Conservation (phyloP, 2,113 vertebrate species). For the Benitochromis conjunctus region DNA sequence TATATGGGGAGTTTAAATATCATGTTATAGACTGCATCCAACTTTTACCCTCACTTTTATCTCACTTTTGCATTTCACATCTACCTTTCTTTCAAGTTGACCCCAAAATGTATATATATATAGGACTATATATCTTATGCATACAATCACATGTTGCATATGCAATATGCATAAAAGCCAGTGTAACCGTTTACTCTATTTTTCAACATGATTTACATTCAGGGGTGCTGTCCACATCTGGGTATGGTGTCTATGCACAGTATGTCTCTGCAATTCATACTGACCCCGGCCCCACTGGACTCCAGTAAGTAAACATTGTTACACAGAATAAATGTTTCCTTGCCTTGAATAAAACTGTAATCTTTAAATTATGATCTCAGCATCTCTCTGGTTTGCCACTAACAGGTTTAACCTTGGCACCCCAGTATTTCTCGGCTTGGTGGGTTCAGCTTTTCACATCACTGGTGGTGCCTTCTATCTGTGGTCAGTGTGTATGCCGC, state of each 20-base stretch:
- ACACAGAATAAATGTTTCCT: background rate
- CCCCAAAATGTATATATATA: background rate
- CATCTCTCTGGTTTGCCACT: background rate
- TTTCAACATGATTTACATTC: background rate
- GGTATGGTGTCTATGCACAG: constrained; percentile 68
- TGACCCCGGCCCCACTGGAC: constrained; percentile 37
- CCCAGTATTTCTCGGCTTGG: constrained; percentile 76
- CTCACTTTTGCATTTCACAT: background rate
- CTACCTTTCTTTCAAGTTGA: background rate
- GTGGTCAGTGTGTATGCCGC: constrained; percentile 60
- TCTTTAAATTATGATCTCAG: background rate
- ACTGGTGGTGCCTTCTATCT: constrained; percentile 69
- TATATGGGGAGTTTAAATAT: too few species aligned
- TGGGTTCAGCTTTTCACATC: constrained; percentile 64
- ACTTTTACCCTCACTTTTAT: too few species aligned
- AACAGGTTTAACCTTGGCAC: constrained; percentile 74
- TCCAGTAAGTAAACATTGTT: constrained; percentile 55
- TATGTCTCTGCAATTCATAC: constrained; percentile 63
- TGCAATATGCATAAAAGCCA: background rate
- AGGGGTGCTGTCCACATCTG: constrained; percentile 64
- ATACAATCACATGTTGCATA: background rate
- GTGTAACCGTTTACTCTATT: background rate
- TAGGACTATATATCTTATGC: background rate
- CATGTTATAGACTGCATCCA: too few species aligned
- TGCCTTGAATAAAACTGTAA: background rate